Evolutionary conservation across 2,888 invertebrate species (phyloP), one percentile per base, ranked within the genome.

Genomic region (Calliscelio sp.): DNA sequence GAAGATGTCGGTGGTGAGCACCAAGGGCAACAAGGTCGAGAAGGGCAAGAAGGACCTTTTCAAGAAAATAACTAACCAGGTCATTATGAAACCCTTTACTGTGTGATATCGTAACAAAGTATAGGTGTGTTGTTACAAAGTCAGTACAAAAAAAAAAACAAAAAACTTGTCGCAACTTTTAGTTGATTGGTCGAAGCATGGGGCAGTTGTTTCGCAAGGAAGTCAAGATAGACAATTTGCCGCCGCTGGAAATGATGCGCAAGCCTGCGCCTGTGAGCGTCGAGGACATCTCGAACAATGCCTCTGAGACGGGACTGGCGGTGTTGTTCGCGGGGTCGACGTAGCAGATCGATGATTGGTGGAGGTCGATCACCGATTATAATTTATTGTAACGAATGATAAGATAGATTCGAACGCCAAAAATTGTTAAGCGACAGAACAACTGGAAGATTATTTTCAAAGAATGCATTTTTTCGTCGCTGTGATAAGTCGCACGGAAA

Each of bases 1-100:
- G 90, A 96, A 97, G 91, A 95, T 98, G 92, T 94, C 95, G 0
- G 94, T 95, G 28, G 94, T 94, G 68, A 95, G 95, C 16, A 94
- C 95, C 87, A 96, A 96, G 89, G 96, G 97, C 68, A 95, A 96
- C 91, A 97, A 97, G 93, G 96, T 97, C 53, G 98, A 98, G 91
- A 98, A 98, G 92, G 96, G 96, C 88, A 98, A 97, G 92, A 97
- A 97, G 88, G 98, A 98, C 92, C 94, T 97, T 63, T 98, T 98
- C 93, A 98, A 97, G 94, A 98, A 97, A 93, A 95, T 97, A 87
- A 97, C 97, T 8, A 95, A 96, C 82, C 96, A 96, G 93, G 97
- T 97, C 6, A 81, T 59, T 73, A 73, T 59, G 18, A 70, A 68
- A 32, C 51, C 46, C 11, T 77, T 32, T 65, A 3, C 38, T 38